Evolutionary conservation across 2,888 invertebrate genomes (phyloP), one percentile per base, ranked within the genome.

Genomic region (Spilosoma lubricipeda): DNA sequence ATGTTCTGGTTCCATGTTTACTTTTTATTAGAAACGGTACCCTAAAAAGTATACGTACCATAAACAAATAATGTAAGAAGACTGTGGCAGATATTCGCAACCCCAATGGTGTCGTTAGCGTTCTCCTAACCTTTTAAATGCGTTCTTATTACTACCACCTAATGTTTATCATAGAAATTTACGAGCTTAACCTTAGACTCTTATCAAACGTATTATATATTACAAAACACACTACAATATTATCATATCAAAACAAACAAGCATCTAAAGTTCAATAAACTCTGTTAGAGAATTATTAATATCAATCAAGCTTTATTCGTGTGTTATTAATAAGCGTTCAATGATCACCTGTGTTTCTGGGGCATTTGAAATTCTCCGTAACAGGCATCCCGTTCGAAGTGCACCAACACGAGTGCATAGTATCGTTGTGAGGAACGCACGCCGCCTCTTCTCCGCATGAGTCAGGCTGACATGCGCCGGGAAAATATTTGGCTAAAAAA

Each of bases 381-480:
- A 97, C 97, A 3, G 94, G 94, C 48, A 95, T 94, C n/a, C 92
- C 92, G 86, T 97, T 97, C 86, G 97, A 97, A 7, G 97, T 96
- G 86, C 97, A 97, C 5, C 97, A 90, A 85, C 84, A 85, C 70
- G 73, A 85, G 83, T 96, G 96, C 33, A 93, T 94, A 75, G 90
- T 90, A 77, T 90, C 89, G 72, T 96, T 94, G 63, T 91, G 86
- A 74, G 92, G 91, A 36, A 90, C 91, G 85, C 97, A 97, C 2
- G 97, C 97, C 0, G 96, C 96, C 79, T 97, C 97, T 39, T 91
- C 93, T 2, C 96, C 96, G 85, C 97, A 97, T 56, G 96, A 94
- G 8, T 93, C 92, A 3, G 93, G 91, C 33, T 87, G 81, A 80
- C 96, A 96, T 23, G 88, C 83, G 20, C 96, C 95, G 0, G 77